Conservation (phyloP, 2,113 vertebrate genomes). For the Butorides virescens region DNA sequence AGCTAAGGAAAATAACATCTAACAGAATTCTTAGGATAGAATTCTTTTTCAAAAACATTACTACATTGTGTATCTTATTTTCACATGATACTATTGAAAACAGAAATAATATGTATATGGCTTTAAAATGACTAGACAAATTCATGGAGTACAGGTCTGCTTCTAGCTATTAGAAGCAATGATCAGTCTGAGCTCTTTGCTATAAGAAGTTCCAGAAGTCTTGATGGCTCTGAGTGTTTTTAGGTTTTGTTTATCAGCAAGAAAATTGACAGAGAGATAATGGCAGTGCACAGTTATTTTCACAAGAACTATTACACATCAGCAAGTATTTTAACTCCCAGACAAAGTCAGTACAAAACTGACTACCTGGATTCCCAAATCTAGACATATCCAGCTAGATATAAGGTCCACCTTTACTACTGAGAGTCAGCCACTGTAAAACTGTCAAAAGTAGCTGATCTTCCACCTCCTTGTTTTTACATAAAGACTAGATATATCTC, state of each 20-base stretch:
- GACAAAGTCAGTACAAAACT: neutral
- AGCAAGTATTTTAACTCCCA: neutral
- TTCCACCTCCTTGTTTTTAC: neutral
- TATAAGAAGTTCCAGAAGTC: neutral
- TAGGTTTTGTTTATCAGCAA: neutral
- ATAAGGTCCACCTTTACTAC: neutral
- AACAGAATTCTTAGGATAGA: neutral
- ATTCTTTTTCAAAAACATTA: neutral
- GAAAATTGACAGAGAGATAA: neutral
- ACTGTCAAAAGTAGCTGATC: neutral
- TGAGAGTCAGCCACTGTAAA: neutral
- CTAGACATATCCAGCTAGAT: neutral
- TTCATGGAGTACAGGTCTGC: neutral
- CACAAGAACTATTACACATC: neutral
- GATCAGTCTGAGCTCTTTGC: neutral
- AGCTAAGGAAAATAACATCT: neutral
- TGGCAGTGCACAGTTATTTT: neutral
- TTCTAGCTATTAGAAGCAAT: neutral
- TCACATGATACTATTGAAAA: neutral
- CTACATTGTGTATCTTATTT: neutral
- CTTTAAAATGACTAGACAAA: neutral
- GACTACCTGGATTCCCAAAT: neutral
- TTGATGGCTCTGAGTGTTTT: neutral
- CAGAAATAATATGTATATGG: neutral
- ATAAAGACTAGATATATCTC: neutral